A percentile compares a stretch with the other conserved stretches of the same genome.
phyloP scores from a whole-genome alignment of 2,113 vertebrate genomes.

The Balaenoptera acutorostrata region DNA sequence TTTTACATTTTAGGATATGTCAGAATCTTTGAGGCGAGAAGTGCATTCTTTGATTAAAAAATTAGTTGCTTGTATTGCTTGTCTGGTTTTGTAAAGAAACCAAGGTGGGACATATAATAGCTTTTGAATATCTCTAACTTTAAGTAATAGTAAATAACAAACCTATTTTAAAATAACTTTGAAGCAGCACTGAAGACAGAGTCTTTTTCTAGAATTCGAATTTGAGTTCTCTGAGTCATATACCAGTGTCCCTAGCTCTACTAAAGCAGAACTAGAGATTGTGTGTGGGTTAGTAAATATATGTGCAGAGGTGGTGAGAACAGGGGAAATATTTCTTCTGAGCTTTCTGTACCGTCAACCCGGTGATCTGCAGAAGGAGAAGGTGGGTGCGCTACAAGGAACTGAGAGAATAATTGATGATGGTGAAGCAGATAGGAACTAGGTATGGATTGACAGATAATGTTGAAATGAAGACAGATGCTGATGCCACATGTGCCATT shows the following conservation, averaged over 20 bases:
- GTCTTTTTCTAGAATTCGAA: background rate
- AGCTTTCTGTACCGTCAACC: background rate
- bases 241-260: background rate
- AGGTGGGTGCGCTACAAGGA: background rate
- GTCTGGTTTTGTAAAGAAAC: background rate
- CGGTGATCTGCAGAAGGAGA: background rate
- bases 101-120: background rate
- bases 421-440: background rate
- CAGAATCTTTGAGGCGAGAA: background rate
- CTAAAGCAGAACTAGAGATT: background rate
- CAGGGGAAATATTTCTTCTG: background rate
- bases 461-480: background rate
- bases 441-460: background rate
- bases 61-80: background rate
- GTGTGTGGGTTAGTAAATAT: background rate
- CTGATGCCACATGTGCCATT: background rate
- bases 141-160: background rate
- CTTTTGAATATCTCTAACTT: constrained; percentile 20
- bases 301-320: background rate
- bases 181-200: background rate
- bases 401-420: background rate
- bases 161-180: background rate
- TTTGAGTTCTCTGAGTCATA: background rate
- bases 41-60: background rate
- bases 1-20: background rate